A percentile compares a stretch with the other conserved stretches of the same genome.
These are phyloP conservation scores for Triops longicaudatus DNA, from an alignment of 1,140 invertebrate species.

Conservation along the genomic window DNA sequence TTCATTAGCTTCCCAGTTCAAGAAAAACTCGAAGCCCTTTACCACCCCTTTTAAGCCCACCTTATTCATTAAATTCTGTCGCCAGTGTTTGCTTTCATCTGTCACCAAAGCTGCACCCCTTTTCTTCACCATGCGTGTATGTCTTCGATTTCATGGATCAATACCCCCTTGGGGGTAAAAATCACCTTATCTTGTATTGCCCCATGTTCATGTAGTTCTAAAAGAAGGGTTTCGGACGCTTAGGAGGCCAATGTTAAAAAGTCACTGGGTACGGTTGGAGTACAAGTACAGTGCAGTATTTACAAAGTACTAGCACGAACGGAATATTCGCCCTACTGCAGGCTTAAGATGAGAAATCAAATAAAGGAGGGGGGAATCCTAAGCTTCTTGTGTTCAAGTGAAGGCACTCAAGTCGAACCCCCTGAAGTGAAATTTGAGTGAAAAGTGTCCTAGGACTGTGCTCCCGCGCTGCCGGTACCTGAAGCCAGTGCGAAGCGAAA, in stretches of 20 bases:
- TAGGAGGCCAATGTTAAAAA: too few relatives aligned
- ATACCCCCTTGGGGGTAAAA: not conserved
- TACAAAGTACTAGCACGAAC: not conserved
- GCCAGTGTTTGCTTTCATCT: conserved; percentile 1
- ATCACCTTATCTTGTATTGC: conserved; percentile 6
- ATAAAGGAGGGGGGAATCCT: not conserved
- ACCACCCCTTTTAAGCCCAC: not conserved
- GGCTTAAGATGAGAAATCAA: not conserved
- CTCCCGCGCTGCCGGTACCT: too few relatives aligned
- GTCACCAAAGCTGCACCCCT: not conserved
- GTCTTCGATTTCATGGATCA: conserved; percentile 12
- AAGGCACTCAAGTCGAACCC: conserved; percentile 1
- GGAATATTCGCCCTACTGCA: not conserved
- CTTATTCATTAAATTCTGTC: not conserved
- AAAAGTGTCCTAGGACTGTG: not conserved
- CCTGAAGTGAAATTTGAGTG: not conserved
- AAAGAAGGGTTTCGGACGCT: not conserved
- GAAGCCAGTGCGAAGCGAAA: too few relatives aligned
- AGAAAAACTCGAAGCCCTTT: too few relatives aligned
- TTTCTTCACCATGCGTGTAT: not conserved
- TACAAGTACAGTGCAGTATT: too few relatives aligned
- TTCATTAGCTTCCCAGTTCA: not conserved
- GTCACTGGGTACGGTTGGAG: too few relatives aligned
- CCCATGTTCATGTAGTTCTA: not conserved
- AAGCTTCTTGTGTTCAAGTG: not conserved